Conservation (phyloP, 2,113 vertebrate species). For the Shinisaurus crocodilurus region DNA sequence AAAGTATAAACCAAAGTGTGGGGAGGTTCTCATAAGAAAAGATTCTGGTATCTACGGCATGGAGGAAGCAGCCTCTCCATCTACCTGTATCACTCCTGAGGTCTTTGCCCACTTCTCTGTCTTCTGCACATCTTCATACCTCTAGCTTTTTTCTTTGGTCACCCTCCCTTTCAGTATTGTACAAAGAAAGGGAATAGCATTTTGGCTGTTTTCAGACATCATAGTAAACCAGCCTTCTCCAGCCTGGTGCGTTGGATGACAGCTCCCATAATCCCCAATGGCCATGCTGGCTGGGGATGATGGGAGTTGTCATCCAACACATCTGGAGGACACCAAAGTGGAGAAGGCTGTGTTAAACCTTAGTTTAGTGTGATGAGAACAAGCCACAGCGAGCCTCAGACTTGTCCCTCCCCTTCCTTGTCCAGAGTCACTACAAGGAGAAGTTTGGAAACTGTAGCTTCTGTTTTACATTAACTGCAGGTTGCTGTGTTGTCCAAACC, state of each 20-base stretch:
- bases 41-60: background rate
- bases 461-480: too few species aligned
- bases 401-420: too few species aligned
- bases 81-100: background rate
- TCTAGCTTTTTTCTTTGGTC: background rate
- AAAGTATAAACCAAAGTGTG: background rate
- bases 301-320: too few species aligned
- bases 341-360: background rate
- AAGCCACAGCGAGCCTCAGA: background rate
- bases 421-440: too few species aligned
- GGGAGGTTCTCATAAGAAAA: background rate
- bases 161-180: background rate
- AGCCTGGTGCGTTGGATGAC: too few species aligned
- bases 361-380: background rate
- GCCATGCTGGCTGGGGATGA: too few species aligned
- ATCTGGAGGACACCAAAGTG: too few species aligned
- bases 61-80: background rate
- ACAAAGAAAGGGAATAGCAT: background rate
- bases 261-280: too few species aligned
- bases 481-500: too few species aligned
- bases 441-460: too few species aligned
- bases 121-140: background rate
- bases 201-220: background rate
- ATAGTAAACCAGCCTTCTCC: background rate
- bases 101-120: background rate